Conservation (phyloP, 2,888 invertebrate genomes). For the Eurytoma adleriae region DNA sequence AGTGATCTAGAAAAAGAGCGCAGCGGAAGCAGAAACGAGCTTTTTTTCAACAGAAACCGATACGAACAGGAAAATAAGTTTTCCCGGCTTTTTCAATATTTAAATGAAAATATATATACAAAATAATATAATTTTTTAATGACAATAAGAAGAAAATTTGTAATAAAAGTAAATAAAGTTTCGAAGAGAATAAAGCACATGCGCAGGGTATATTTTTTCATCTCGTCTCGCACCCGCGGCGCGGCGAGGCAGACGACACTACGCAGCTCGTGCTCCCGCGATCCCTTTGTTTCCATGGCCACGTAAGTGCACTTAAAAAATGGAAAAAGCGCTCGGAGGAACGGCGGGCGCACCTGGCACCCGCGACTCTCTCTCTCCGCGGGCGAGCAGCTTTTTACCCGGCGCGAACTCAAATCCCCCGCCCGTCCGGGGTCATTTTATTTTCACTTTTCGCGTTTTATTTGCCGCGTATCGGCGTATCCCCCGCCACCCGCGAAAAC, state of each 20-base stretch:
- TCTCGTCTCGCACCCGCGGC: not conserved
- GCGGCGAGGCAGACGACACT: not conserved
- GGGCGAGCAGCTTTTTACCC: constrained; percentile 42
- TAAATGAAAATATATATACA: not conserved
- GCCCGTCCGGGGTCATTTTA: constrained; percentile 66
- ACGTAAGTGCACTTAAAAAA: constrained; percentile 68
- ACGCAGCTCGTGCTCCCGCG: constrained; percentile 19
- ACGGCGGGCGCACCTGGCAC: constrained; percentile 64
- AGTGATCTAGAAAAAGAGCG: constrained; percentile 24
- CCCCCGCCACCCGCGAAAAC: not conserved
- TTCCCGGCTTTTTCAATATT: not conserved
- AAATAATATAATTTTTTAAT: not conserved
- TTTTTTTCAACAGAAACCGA: no score
- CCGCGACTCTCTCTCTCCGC: constrained; percentile 56
- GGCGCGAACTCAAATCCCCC: constrained; percentile 61
- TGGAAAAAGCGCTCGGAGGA: constrained; percentile 64
- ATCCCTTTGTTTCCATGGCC: constrained; percentile 56
- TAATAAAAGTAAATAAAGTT: not conserved
- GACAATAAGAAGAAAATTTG: not conserved
- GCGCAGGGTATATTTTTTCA: constrained; percentile 11
- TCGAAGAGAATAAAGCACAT: not conserved
- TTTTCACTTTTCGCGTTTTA: constrained; percentile 71
- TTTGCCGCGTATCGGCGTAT: constrained; percentile 61
- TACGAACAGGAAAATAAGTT: constrained; percentile 32
- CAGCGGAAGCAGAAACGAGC: not conserved